Conservation (phyloP, 2,888 invertebrate species). For the Zygogramma bicolorata region DNA sequence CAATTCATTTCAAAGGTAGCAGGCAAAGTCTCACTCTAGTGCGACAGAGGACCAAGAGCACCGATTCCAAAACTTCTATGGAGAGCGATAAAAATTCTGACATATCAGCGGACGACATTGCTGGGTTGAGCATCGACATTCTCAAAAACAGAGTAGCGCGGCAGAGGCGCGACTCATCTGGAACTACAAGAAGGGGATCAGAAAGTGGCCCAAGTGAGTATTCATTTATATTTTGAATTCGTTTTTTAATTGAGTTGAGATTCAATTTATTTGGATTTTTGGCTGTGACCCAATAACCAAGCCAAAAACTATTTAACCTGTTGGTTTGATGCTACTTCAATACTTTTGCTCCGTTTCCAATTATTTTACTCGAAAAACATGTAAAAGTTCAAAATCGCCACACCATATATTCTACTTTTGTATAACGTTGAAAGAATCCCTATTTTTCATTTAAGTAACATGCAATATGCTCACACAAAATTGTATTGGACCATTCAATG, state of each 20-base stretch:
- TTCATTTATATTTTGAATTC: not conserved
- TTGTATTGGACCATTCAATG: too few species aligned
- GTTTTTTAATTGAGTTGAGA: not conserved
- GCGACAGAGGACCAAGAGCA: slow-evolving; percentile 68
- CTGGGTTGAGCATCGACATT: slow-evolving; percentile 61
- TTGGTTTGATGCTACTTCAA: not conserved
- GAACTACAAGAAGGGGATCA: slow-evolving; percentile 68
- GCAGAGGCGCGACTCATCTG: slow-evolving; percentile 67
- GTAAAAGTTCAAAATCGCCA: too few species aligned
- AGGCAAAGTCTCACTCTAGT: slow-evolving; percentile 56
- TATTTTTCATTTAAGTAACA: too few species aligned
- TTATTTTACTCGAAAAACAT: too few species aligned
- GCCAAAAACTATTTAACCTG: not conserved
- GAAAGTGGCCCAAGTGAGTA: slow-evolving; percentile 64
- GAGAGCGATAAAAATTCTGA: slow-evolving; percentile 58
- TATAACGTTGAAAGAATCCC: too few species aligned
- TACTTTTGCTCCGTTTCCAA: not conserved
- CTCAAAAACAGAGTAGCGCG: slow-evolving; percentile 57
- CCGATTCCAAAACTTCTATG: slow-evolving; percentile 69
- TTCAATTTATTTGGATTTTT: not conserved
- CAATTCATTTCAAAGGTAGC: slow-evolving; percentile 48
- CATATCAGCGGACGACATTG: slow-evolving; percentile 61
- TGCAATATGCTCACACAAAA: too few species aligned
- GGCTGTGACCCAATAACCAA: not conserved
- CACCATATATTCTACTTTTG: too few species aligned